Evolutionary conservation across 1,140 invertebrate genomes (phyloP).

Genomic region (Zaprionus davidi): DNA sequence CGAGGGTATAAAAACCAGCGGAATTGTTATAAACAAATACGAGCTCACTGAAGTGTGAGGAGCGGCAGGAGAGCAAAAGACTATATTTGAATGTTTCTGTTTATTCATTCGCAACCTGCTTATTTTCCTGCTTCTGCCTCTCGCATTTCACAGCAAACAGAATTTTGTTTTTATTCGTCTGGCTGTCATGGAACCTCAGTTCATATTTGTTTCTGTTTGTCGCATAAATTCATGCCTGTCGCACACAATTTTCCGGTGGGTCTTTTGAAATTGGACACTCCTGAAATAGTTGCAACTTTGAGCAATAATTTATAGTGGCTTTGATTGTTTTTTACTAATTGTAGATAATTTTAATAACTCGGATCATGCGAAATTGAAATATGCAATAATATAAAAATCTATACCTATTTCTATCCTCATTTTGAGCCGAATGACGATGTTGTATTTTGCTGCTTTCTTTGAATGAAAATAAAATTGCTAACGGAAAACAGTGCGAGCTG

Average conservation of each 20-base stretch:
- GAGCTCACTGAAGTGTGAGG: constrained; percentile 25
- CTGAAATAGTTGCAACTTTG: not conserved
- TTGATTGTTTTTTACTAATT: too few relatives aligned
- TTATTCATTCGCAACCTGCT: constrained; percentile 1
- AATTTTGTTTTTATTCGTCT: constrained; percentile 1
- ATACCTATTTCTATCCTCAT: not conserved
- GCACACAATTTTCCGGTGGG: constrained; percentile 1
- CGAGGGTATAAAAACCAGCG: not conserved
- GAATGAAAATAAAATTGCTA: not conserved
- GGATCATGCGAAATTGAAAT: not conserved
- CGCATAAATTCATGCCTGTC: constrained; percentile 19
- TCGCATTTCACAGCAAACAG: not conserved
- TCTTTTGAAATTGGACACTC: not conserved
- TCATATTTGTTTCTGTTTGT: constrained; percentile 12
- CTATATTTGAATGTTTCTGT: constrained; percentile 18
- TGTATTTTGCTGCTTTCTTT: not conserved
- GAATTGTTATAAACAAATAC: constrained; percentile 26
- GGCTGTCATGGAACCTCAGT: not conserved
- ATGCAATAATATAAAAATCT: not conserved
- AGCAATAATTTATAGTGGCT: too few relatives aligned
- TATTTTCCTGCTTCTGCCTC: not conserved
- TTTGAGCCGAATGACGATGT: not conserved
- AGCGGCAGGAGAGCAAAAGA: not conserved
- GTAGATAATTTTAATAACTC: not conserved
- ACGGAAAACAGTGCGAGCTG: constrained; percentile 6